phyloP scores from a whole-genome alignment of 2,888 invertebrate genomes.

The Stenodema calcarata region DNA sequence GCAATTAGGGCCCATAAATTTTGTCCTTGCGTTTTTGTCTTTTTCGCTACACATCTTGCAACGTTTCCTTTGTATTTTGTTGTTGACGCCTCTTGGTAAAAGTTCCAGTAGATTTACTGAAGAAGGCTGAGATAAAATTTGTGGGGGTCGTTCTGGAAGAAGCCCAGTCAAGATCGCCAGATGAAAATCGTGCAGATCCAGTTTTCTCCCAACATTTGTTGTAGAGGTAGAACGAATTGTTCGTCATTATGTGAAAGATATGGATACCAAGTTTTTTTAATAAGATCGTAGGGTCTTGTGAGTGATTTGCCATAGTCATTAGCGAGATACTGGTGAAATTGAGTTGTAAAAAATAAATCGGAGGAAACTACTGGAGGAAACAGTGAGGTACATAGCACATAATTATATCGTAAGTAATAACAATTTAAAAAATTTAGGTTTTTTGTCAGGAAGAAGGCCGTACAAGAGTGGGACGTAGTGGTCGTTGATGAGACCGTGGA shows the following conservation, averaged over 20 bases:
- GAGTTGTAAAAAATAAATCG: not conserved
- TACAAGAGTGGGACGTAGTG: too few relatives aligned
- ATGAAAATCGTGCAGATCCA: not conserved
- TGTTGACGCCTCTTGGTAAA: not conserved
- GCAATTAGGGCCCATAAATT: not conserved
- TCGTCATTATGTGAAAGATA: not conserved
- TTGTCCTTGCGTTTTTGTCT: not conserved
- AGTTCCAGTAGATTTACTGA: not conserved
- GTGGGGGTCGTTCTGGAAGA: not conserved
- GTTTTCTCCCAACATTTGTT: not conserved
- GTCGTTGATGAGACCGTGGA: too few relatives aligned
- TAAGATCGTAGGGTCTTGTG: constrained; percentile 38
- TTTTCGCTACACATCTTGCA: not conserved
- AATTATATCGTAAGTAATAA: too few relatives aligned
- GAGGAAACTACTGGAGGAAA: too few relatives aligned
- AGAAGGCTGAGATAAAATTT: not conserved
- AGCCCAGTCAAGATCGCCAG: not conserved
- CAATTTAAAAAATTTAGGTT: too few relatives aligned
- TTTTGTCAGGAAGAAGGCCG: too few relatives aligned
- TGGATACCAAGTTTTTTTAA: constrained; percentile 25
- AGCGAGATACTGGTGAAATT: not conserved
- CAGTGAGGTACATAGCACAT: too few relatives aligned
- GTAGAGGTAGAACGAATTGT: not conserved
- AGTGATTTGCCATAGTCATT: not conserved
- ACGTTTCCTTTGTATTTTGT: not conserved